Evolutionary conservation across 1,140 invertebrate genomes (phyloP), one percentile per base, ranked within the genome.

Genomic region (Chelonus insularis): DNA sequence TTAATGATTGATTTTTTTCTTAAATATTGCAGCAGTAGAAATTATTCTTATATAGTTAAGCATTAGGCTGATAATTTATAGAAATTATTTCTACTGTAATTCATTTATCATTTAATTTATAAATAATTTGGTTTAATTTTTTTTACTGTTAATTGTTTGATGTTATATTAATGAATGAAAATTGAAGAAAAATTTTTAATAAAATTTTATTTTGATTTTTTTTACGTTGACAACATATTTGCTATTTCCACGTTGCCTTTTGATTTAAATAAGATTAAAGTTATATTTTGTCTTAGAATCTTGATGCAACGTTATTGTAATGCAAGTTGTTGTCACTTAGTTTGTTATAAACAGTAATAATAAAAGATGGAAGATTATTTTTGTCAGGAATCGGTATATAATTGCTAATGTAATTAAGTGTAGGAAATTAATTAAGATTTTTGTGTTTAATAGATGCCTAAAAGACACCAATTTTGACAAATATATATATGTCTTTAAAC

Each of bases 231-330:
- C n/a, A n/a, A n/a, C n/a, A n/a, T n/a, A n/a, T n/a, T n/a, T n/a
- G n/a, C n/a, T n/a, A n/a, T n/a, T n/a, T n/a, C 68, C 47, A 41
- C 65, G 65, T 66, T 67, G 64, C 61, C 29, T 66, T 57, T 45
- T 54, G 58, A 73, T 61, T 64, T 50, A 62, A 50, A 41, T 34
- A 11, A 21, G 62, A 57, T 54, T 65, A 23, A 32, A 58, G 58
- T 57, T 64, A 21, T 56, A 45, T 34, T 45, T 59, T 66, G 63
- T 39, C 12, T 57, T 47, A 56, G 25, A 51, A 55, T 66, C 37
- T 39, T 60, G 29, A 65, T 63, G 59, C 62, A 67, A 72, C 63
- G 67, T 51, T 11, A 55, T n/a, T 14, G 18, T 8, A 55, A n/a
- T 34, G 16, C n/a, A 39, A 1, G 8, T 12, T 55, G 18, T 55